phyloP scores from a whole-genome alignment of 2,113 vertebrate species.

The Australoheros scitulus region DNA sequence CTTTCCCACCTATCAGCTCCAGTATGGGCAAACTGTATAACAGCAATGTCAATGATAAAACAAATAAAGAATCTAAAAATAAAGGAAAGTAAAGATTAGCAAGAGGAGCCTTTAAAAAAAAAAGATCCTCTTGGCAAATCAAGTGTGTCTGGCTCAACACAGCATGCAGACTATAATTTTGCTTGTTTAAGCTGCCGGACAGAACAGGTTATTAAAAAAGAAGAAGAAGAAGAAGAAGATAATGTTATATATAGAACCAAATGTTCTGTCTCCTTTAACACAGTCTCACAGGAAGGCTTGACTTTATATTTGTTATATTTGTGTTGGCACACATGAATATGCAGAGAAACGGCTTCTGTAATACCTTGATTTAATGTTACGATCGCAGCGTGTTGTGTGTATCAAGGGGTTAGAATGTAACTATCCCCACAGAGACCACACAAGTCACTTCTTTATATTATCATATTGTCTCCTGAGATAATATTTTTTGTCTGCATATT shows the following conservation, averaged over 20 bases:
- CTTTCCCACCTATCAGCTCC: no score
- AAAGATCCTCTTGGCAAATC: no score
- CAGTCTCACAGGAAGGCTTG: conserved; percentile 26
- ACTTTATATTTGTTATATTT: not conserved
- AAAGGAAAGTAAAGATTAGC: no score
- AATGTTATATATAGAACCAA: conserved; percentile 23
- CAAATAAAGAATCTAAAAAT: no score
- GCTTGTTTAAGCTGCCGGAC: no score
- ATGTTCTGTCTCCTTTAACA: conserved; percentile 10
- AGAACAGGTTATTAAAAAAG: no score
- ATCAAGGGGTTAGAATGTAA: not conserved
- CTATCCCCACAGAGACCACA: conserved; percentile 42
- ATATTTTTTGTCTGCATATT: not conserved
- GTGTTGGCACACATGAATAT: not conserved
- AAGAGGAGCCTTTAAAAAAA: no score
- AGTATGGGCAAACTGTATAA: no score
- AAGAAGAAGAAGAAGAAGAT: not conserved
- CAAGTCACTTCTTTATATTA: not conserved
- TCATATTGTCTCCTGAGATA: not conserved
- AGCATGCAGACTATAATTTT: no score
- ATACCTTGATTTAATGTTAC: conserved; percentile 29
- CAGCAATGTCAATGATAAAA: no score
- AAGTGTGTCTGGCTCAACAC: no score
- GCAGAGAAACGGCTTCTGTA: not conserved
- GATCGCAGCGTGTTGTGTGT: not conserved